Base-by-base conservation (phyloP, 2,888 invertebrate genomes). In the Cantharis nigra region DNA sequence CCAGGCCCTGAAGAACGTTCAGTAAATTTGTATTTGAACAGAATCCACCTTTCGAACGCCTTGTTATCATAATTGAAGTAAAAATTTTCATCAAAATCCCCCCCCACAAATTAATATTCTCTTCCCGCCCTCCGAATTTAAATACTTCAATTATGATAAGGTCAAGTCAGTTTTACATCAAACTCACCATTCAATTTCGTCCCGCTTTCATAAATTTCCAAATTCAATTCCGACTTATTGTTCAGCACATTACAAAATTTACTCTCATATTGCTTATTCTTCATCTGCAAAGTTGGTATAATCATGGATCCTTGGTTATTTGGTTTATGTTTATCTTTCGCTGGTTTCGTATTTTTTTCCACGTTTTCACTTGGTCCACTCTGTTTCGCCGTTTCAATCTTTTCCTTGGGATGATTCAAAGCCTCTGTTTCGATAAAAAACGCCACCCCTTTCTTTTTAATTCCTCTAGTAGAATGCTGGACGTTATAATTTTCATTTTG, bases 231-330 rank as follows among this genome's bases (percentile, higher is more conserved):
- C 2, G 87, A 86, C 81, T 87, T 88, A 78, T 89, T 89, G 78
- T 89, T 89, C 9, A 89, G 81, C n/a, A 88, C 86, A 76, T 88
- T 89, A 75, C 88, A 88, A 82, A 85, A 88, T 81, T 87, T 87
- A 33, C 87, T 90, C 87, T 90, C 91, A 77, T 92, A 91, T 80
- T 91, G 91, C 74, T 89, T 88, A 79, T 90, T 91, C 81, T 90
- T 91, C 30, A 90, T 86, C 79, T 91, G 90, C 78, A 89, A 83
- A 33, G 85, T 87, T 0, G 92, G 92, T 82, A 92, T 92, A 84
- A 91, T 91, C 88, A 92, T 92, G 13, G 87, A 86, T 67, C 85
- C 81, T 82, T 89, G 89, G 78, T 87, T 82, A 87, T 88, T 82
- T 89, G 89, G 63, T 73, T 78, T 76, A 5, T 26, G 71, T 18